Evolutionary conservation across 1,140 invertebrate species (phyloP), one percentile per base, ranked within the genome.

Genomic region (Patella vulgata): DNA sequence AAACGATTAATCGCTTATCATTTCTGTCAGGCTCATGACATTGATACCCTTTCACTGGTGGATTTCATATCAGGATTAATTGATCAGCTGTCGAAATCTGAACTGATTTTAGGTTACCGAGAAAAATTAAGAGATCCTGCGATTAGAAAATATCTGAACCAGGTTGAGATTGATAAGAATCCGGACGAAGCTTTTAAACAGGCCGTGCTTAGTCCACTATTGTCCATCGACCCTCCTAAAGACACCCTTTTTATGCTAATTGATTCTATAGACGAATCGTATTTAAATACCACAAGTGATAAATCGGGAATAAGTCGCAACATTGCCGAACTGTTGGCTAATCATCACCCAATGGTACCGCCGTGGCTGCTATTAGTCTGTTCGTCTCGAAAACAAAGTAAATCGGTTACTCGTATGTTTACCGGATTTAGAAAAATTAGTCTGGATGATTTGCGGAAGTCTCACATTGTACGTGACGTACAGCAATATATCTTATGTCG

Each of bases 401-500:
- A 95, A 78, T 88, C 89, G 14, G 91, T 97, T 44, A 93, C 93
- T 2, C 89, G 92, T 64, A 91, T 95, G 89, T 97, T 97, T 80
- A 93, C 94, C 2, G 95, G 94, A 12, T 97, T 97, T 81, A 88
- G 94, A n/a, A 97, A 86, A 90, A 96, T 84, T 62, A 91, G 91
- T 14, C 79, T 97, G 51, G 95, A 97, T 77, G 95, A 97, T 82
- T 83, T 97, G 57, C 87, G 93, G 25, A 95, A 96, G 66, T 90
- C 92, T 0, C 93, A 96, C 66, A 87, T 89, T 3, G 85, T 89
- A 11, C 89, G 93, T 23, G 96, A 98, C 79, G 93, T 98, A 0
- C 95, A 98, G 79, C 92, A 96, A 74, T 98, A 97, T 77, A 97
- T 98, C 59, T 87, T 97, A 0, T 92, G 92, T 19, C 86, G 95